Percentiles rank a stretch among this genome's conserved stretches.
These are phyloP conservation scores for Xerus rutilus DNA, from an alignment of 2,797 vertebrate genomes.

Conservation along the genomic window DNA sequence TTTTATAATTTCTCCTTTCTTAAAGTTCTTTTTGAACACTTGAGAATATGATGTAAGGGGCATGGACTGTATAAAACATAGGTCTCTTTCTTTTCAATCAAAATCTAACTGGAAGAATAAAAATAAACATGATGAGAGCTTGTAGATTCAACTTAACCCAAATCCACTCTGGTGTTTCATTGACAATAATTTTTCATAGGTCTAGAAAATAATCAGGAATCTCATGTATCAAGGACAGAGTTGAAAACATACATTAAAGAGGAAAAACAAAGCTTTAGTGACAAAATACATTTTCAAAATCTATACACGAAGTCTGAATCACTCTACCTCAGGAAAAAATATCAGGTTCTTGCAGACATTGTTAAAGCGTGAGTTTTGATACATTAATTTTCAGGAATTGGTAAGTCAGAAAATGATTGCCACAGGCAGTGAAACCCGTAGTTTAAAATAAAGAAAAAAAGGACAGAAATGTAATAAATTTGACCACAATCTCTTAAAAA, in stretches of 20 bases:
- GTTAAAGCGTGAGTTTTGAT: not conserved
- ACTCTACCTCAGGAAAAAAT: not conserved
- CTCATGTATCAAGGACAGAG: not conserved
- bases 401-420: not conserved
- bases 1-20: not conserved
- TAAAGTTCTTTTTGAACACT: not conserved
- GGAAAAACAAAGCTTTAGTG: no score
- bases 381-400: not conserved
- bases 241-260: not conserved
- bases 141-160: not conserved
- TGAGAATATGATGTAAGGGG: not conserved
- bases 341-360: rapidly evolving
- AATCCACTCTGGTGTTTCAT: not conserved
- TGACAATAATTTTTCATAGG: not conserved
- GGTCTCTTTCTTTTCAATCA: not conserved
- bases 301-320: not conserved
- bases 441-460: not conserved
- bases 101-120: not conserved
- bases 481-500: not conserved
- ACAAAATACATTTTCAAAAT: not conserved
- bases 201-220: not conserved
- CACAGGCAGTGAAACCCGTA: not conserved
- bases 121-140: not conserved
- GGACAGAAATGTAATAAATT: not conserved
- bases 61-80: not conserved